Base-by-base conservation (phyloP, 2,113 vertebrate genomes). In the Mormoops blainvillei region DNA sequence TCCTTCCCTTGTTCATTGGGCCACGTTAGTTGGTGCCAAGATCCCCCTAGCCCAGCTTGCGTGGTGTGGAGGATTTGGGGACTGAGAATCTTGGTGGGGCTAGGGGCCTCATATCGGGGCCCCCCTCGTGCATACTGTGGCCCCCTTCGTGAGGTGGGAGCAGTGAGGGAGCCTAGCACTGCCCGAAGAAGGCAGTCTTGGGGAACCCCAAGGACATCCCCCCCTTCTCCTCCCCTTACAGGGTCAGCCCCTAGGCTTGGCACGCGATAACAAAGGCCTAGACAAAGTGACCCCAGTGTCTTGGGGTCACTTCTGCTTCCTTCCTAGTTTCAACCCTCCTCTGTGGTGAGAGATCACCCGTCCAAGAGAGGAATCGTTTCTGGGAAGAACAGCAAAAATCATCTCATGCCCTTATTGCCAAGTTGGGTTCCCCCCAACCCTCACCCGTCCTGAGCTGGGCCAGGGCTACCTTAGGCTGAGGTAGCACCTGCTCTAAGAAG, bases 131-230 rank as follows among this genome's bases (percentile, higher is more conserved):
- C 13, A 16, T 19, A 4, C 58, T 67, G 15, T 5, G 2, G 38
- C 5, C 33, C 50, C 52, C 38, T 70, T 54, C 19, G 13, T 2
- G 4, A 45, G 31, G n/a, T 24, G n/a, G 56, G 45, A 81, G 20
- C 63, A 41, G 56, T 24, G 0, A 7, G 41, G 8, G 5, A 18
- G 36, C 3, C 38, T 8, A 2, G 50, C 0, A 1, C 9, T 22
- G 5, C 26, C 65, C 38, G 2, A 15, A 4, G 13, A 31, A 71
- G 43, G 36, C 22, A 26, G 68, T 28, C 38, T 48, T 24, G 22
- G 41, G 28, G 61, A 67, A 14, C 20, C 15, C 11, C 38, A 36
- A 22, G 26, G 41, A 70, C 28, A 8, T 20, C 16, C 4, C 16
- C 38, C 58, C 16, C 43, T 28, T 11, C 38, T 7, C 11, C 28